Evolutionary conservation across 2,113 vertebrate genomes (phyloP).

Genomic region (Benitochromis conjunctus): DNA sequence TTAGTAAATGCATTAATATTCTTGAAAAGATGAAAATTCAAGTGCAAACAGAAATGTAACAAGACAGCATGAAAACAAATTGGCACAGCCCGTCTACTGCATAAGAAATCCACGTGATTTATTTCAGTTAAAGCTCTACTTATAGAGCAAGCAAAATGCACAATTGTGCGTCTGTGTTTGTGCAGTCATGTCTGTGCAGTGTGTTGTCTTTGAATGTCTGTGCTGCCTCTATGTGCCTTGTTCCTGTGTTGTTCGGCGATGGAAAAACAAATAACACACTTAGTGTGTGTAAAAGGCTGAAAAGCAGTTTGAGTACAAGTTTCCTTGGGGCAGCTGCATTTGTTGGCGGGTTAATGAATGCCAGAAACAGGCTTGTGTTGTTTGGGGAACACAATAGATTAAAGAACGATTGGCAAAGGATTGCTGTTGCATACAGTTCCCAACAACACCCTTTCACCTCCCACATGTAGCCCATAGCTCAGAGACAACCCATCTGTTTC

Average conservation of each 20-base stretch:
- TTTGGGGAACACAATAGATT: conserved; percentile 40
- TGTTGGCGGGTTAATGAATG: conserved; percentile 44
- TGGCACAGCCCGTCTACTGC: background rate
- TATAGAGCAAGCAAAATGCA: background rate
- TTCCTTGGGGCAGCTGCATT: conserved; percentile 47
- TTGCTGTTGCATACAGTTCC: conserved; percentile 54
- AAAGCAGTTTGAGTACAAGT: conserved; percentile 25
- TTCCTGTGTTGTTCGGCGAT: background rate
- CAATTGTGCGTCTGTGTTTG: background rate
- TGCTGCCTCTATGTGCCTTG: background rate
- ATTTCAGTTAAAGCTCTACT: background rate
- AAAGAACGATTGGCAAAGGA: conserved; percentile 40
- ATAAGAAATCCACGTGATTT: background rate
- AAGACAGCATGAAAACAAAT: background rate
- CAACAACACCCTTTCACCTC: conserved; percentile 67
- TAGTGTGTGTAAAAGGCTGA: conserved; percentile 16
- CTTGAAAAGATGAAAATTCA: too few species aligned
- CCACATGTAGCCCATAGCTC: conserved; percentile 56
- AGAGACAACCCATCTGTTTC: conserved; percentile 68
- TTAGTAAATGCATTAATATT: background rate
- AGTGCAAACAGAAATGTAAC: background rate
- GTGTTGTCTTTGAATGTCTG: background rate
- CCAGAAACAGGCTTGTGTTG: conserved; percentile 43
- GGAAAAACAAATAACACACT: conserved; percentile 44
- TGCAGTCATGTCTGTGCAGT: background rate